These are phyloP conservation scores for Adineta ricciae DNA, from an alignment of 2,888 invertebrate species.

Conservation along the genomic window DNA sequence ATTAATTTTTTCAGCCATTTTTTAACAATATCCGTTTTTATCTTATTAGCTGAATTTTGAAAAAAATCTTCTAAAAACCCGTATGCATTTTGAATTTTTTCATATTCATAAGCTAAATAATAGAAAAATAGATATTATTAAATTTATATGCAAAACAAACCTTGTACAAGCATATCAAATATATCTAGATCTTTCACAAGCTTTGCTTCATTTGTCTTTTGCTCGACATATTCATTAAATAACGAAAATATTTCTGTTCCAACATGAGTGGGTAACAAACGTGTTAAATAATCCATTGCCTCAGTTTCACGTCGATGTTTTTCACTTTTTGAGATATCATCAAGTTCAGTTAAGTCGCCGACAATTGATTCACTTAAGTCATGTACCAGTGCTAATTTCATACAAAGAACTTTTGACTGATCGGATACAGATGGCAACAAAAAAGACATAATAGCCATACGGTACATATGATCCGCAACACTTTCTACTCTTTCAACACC, in stretches of 20 bases:
- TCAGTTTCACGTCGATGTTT: slow-evolving; percentile 74
- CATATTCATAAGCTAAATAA: slow-evolving; percentile 32
- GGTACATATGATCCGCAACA: too few relatives aligned
- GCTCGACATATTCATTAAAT: slow-evolving; percentile 75
- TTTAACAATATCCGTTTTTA: slow-evolving; percentile 23
- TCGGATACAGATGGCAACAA: slow-evolving; percentile 37
- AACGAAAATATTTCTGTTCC: slow-evolving; percentile 35
- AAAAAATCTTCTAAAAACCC: slow-evolving; percentile 28
- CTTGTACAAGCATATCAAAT: slow-evolving; percentile 82
- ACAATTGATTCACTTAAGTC: slow-evolving; percentile 91
- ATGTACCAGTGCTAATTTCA: slow-evolving; percentile 77
- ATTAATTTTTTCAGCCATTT: slow-evolving; percentile 24
- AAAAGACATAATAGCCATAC: slow-evolving; percentile 84
- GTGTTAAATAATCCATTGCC: slow-evolving; percentile 44
- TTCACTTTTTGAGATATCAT: slow-evolving; percentile 68
- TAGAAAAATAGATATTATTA: neutral
- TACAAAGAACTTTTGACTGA: slow-evolving; percentile 45
- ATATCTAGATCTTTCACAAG: slow-evolving; percentile 88
- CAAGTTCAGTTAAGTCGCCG: slow-evolving; percentile 85
- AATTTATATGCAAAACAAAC: neutral
- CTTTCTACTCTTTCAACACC: too few relatives aligned
- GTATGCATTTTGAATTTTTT: slow-evolving; percentile 23
- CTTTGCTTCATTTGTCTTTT: slow-evolving; percentile 70
- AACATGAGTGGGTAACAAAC: neutral
- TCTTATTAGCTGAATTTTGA: neutral